phyloP scores from a whole-genome alignment of 2,888 invertebrate species.

The Ephialtes manifestator region DNA sequence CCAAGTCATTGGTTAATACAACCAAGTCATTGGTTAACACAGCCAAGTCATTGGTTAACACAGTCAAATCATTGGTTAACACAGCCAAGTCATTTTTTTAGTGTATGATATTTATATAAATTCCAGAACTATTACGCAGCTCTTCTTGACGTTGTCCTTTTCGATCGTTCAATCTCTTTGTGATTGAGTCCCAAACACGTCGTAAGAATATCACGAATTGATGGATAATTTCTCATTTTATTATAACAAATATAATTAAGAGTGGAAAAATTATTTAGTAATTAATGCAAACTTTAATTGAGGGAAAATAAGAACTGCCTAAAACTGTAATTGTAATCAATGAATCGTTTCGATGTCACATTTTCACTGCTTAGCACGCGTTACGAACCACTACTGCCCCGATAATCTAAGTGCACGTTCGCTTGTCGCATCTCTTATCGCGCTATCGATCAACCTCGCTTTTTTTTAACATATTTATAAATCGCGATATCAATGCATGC shows the following conservation, averaged over 20 bases:
- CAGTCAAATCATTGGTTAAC: too few species aligned
- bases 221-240: conserved; percentile 70
- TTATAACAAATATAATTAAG: neutral
- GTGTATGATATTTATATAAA: neutral
- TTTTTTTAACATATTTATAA: conserved; percentile 31
- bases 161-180: conserved; percentile 59
- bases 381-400: conserved; percentile 34
- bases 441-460: conserved; percentile 49
- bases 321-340: conserved; percentile 21
- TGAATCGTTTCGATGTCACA: neutral
- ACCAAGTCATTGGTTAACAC: too few species aligned
- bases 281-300: neutral
- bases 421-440: conserved; percentile 60
- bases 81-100: too few species aligned
- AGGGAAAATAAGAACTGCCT: neutral
- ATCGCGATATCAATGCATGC: conserved; percentile 40
- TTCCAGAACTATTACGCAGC: conserved; percentile 62
- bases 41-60: too few species aligned
- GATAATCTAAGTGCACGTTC: conserved; percentile 45
- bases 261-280: neutral
- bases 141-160: conserved; percentile 40
- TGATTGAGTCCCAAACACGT: conserved; percentile 68
- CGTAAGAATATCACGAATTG: conserved; percentile 67
- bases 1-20: too few species aligned
- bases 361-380: conserved; percentile 29